Conservation (phyloP, 2,113 vertebrate genomes). For the Orientallactaga bullata region DNA sequence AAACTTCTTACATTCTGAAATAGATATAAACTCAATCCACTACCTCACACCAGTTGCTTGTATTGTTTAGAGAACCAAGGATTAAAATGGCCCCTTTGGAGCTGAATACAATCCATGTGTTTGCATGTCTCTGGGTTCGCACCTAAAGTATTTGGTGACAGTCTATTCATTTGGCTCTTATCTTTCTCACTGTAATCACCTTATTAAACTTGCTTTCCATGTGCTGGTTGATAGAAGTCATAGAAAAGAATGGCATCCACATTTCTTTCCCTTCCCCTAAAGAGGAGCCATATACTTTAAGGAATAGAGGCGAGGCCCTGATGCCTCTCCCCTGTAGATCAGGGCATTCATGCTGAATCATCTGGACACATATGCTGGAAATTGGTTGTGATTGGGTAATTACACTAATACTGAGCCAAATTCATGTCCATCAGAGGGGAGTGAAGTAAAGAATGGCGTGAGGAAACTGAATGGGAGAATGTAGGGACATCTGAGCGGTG, state of each 20-base stretch:
- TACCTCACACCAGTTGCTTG: background rate
- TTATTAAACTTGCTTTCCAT: constrained; percentile 16
- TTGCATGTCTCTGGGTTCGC: background rate
- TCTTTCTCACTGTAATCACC: background rate
- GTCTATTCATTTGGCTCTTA: constrained; percentile 24
- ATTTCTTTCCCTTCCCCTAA: background rate
- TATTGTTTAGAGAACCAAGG: constrained; percentile 29
- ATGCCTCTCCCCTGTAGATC: background rate
- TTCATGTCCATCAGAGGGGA: background rate
- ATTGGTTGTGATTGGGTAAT: background rate
- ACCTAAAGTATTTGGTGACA: background rate
- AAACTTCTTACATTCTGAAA: background rate
- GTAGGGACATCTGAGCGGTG: background rate
- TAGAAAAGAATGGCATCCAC: background rate
- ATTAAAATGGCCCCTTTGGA: background rate
- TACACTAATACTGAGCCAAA: background rate
- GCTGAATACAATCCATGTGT: background rate
- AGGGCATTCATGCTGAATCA: background rate
- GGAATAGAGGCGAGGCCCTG: background rate
- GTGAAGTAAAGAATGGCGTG: background rate
- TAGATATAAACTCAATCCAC: background rate
- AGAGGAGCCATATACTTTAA: background rate
- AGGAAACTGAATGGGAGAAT: background rate
- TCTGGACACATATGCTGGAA: background rate
- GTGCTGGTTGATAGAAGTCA: background rate